These are phyloP conservation scores for Melanotaenia boesemani DNA, from an alignment of 2,797 vertebrate species.

Conservation along the genomic window DNA sequence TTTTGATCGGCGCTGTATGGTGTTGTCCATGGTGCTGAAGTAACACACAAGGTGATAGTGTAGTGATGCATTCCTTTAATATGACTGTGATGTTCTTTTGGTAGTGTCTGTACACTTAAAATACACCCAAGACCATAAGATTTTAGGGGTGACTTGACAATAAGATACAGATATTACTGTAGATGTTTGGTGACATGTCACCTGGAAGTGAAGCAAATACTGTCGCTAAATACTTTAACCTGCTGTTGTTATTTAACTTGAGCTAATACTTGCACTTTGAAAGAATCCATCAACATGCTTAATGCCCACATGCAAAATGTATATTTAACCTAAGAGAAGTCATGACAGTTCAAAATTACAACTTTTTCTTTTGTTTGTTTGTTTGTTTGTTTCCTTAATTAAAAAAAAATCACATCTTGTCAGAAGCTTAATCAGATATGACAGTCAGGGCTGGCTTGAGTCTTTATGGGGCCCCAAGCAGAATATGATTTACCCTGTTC, in stretches of 20 bases:
- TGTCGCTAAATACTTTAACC: not conserved
- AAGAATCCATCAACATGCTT: too few relatives aligned
- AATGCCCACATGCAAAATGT: not conserved
- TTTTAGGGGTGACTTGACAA: not conserved
- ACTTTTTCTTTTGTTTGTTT: too few relatives aligned
- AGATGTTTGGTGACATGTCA: not conserved
- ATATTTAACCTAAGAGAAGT: not conserved
- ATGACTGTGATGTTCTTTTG: not conserved
- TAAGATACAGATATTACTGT: not conserved
- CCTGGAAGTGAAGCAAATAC: not conserved
- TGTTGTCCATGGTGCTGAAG: slow-evolving; percentile 5
- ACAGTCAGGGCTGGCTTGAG: too few relatives aligned
- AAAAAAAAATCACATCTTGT: too few relatives aligned
- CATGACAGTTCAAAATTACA: not conserved
- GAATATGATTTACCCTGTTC: too few relatives aligned
- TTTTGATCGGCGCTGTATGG: not conserved
- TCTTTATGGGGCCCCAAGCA: too few relatives aligned
- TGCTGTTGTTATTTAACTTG: too few relatives aligned
- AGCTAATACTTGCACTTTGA: too few relatives aligned
- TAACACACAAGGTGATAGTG: not conserved
- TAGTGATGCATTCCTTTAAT: not conserved
- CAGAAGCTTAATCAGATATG: too few relatives aligned
- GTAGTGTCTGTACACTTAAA: not conserved
- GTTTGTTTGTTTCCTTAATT: too few relatives aligned
- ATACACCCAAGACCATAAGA: not conserved